Conservation (phyloP, 2,113 vertebrate genomes). For the Nothocercus nigrocapillus region DNA sequence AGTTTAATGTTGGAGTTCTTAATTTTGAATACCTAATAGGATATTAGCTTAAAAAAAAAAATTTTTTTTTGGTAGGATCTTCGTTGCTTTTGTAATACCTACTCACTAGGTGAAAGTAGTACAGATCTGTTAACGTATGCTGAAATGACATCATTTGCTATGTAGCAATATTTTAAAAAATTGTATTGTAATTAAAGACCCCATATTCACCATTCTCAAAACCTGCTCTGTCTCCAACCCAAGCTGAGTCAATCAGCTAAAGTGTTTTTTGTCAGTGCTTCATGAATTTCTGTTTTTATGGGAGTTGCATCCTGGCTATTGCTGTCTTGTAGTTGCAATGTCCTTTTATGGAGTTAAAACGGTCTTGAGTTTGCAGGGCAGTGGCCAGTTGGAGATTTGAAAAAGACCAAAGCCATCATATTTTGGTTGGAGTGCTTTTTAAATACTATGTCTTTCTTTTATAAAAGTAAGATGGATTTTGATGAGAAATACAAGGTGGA, state of each 20-base stretch:
- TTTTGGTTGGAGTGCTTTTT: neutral
- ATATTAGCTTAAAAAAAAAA: neutral
- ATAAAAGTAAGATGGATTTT: neutral
- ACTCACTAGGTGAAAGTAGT: neutral
- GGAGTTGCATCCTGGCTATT: neutral
- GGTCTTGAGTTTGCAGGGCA: neutral
- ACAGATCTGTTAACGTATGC: neutral
- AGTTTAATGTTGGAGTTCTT: neutral
- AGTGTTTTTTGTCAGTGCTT: neutral
- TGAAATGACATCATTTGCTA: neutral
- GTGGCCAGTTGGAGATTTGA: neutral
- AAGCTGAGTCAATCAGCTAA: neutral
- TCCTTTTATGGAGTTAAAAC: neutral
- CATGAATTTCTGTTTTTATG: neutral
- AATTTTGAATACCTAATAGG: neutral
- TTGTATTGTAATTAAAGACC: neutral
- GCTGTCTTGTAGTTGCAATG: too few relatives aligned
- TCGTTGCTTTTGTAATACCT: neutral
- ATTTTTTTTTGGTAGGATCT: neutral
- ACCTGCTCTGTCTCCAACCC: neutral
- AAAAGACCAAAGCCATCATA: neutral
- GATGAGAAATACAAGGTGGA: neutral
- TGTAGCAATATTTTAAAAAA: neutral
- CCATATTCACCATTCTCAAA: neutral
- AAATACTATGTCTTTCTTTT: neutral